A percentile compares a stretch with the other conserved stretches of the same genome.
These are phyloP conservation scores for Siniperca knerii DNA, from an alignment of 2,113 vertebrate species.

Conservation along the genomic window DNA sequence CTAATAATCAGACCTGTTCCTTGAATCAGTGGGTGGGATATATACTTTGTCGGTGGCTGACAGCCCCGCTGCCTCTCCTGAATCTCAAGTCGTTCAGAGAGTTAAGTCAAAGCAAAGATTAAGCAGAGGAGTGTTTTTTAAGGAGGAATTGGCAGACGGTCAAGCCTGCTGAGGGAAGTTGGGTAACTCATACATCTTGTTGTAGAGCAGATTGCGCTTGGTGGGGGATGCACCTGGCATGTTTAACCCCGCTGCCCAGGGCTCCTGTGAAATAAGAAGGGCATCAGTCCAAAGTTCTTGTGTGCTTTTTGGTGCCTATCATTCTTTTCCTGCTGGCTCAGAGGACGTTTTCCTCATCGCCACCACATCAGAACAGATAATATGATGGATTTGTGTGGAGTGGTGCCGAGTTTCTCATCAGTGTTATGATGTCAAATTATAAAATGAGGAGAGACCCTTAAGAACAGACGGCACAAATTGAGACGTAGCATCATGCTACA, in stretches of 20 bases:
- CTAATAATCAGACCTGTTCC: slow-evolving; percentile 38
- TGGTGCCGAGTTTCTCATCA: slow-evolving; percentile 36
- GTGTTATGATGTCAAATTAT: slow-evolving; percentile 57
- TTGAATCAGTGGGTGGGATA: slow-evolving; percentile 47
- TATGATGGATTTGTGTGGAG: slow-evolving; percentile 46
- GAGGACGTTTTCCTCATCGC: slow-evolving; percentile 24
- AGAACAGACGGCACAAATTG: slow-evolving; percentile 51
- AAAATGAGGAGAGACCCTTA: slow-evolving; percentile 33
- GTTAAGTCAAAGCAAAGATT: slow-evolving; percentile 66
- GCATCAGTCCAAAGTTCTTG: slow-evolving; percentile 51
- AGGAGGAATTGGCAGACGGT: slow-evolving; percentile 57
- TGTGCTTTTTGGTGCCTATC: slow-evolving; percentile 52
- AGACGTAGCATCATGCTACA: slow-evolving; percentile 25
- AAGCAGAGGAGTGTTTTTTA: slow-evolving; percentile 53
- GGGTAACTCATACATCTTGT: slow-evolving; percentile 61
- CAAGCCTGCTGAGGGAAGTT: slow-evolving; percentile 56
- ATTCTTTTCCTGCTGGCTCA: slow-evolving; percentile 21
- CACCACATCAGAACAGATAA: slow-evolving; percentile 31
- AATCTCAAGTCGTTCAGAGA: slow-evolving; percentile 50
- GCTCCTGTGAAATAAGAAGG: slow-evolving; percentile 61
- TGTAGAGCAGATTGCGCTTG: slow-evolving; percentile 65
- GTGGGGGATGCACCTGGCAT: slow-evolving; percentile 65
- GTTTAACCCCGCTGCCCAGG: slow-evolving; percentile 62
- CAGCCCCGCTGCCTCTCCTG: slow-evolving; percentile 34
- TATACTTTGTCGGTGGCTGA: slow-evolving; percentile 48